A percentile compares a stretch with the other conserved stretches of the same genome.
These are phyloP conservation scores for Epizoanthus illoricatus DNA, from an alignment of 92 coral and sea anemone genomes.

Conservation along the genomic window DNA sequence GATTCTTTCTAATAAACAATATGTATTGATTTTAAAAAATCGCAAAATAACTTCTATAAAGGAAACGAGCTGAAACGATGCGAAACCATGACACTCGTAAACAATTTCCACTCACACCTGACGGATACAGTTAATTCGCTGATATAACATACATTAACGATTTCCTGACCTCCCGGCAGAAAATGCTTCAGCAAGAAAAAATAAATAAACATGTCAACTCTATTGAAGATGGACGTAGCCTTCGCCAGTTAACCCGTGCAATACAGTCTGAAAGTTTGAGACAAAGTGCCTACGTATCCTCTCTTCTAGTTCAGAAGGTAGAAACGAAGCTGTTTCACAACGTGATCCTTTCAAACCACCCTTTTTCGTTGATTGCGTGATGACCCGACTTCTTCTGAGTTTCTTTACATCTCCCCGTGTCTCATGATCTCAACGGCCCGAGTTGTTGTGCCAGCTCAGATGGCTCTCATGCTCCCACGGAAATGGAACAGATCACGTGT, in stretches of 20 bases:
- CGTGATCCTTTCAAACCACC: no score
- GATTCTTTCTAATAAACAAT: no score
- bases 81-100: constrained; percentile 3
- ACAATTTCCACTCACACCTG: constrained; percentile 9
- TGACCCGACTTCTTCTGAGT: not conserved
- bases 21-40: not conserved
- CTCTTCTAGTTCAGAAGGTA: no score
- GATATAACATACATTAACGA: constrained; percentile 11
- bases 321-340: no score
- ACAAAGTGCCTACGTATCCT: no score
- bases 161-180: not conserved
- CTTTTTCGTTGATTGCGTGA: no score
- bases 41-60: not conserved
- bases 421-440: constrained; percentile 1
- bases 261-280: no score
- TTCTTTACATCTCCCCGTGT: not conserved
- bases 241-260: no score
- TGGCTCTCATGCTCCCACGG: not conserved
- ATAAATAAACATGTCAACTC: not conserved
- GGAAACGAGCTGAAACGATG: constrained; percentile 20
- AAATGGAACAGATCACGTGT: constrained; percentile 28
- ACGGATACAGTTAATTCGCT: constrained; percentile 12
- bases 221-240: no score
- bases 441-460: not conserved
- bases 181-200: not conserved